Evolutionary conservation across 1,140 invertebrate species (phyloP), one percentile per base, ranked within the genome.

Genomic region (Artemia franciscana): DNA sequence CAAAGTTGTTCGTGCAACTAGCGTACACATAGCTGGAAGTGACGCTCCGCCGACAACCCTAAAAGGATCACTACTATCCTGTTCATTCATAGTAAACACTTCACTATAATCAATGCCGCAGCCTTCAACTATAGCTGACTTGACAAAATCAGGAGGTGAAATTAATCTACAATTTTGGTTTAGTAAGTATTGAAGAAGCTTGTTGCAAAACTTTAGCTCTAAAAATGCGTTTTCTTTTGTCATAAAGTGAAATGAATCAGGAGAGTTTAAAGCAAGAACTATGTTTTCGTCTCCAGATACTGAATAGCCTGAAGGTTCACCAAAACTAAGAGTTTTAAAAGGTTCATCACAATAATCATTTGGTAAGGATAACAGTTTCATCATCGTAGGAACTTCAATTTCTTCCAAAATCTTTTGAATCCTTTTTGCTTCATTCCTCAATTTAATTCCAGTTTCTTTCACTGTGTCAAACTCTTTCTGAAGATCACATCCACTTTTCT

Each of bases 91-190:
- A 2, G 39, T 51, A 51, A 51, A 51, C 39, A 51, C 39, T 51
- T 51, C 39, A 3, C 21, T 18, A 18, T 51, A 51, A 51, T 18
- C 21, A 51, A 51, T 12, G 15, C 81, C 80, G 67, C 78, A 79
- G 4, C 80, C 84, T 73, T 86, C 83, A 5, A 84, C 72, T 21
- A 85, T 69, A 1, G 81, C 66, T 69, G 82, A 83, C 61, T 79
- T 78, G 51, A 74, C 71, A 71, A 85, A 84, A 71, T 85, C 83
- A 5, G 81, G 70, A 72, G 81, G 81, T 7, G 78, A 79, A 71
- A 81, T 78, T 59, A 76, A 75, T 0, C 69, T 71, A 67, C 75
- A 80, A 24, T 75, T 73, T 21, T 71, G 66, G 12, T 77, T 68
- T 67, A 72, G 69, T 0, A 82, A 69, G 59, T 72, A 67, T 5